Evolutionary conservation across 1,140 invertebrate genomes (phyloP).

Genomic region (Drosophila ananassae): DNA sequence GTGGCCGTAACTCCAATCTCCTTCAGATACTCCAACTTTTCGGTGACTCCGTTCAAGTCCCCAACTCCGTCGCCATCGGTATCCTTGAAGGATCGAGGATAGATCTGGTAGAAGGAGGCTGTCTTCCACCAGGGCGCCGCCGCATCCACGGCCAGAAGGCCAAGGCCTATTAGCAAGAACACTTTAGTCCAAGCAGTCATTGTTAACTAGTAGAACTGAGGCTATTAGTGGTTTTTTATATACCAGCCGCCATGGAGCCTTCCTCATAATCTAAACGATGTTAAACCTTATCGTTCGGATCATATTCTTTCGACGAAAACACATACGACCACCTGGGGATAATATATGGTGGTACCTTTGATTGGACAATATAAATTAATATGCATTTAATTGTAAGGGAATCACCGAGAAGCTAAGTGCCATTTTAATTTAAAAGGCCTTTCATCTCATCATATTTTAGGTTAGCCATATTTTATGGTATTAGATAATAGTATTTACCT

Average conservation of each 20-base stretch:
- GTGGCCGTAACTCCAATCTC: conserved; percentile 86
- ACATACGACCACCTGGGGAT: conserved; percentile 30
- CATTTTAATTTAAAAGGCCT: background rate
- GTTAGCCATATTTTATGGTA: background rate
- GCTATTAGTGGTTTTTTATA: conserved; percentile 50
- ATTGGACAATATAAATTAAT: conserved; percentile 1
- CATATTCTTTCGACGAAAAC: conserved; percentile 15
- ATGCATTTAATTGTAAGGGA: background rate
- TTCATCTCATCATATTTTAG: no score
- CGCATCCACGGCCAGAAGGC: conserved; percentile 53
- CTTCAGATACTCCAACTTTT: conserved; percentile 85
- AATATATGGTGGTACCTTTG: conserved; percentile 46
- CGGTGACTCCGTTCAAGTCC: conserved; percentile 86
- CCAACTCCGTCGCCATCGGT: conserved; percentile 88
- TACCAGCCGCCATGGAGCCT: conserved; percentile 29
- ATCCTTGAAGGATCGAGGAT: conserved; percentile 89
- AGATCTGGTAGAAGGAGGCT: conserved; percentile 89
- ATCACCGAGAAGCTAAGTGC: background rate
- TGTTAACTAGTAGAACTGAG: conserved; percentile 39
- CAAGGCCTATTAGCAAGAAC: conserved; percentile 47
- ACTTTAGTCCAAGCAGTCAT: conserved; percentile 57
- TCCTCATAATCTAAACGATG: conserved; percentile 53
- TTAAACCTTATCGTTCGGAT: conserved; percentile 53
- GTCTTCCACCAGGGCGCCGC: conserved; percentile 88
- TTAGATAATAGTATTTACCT: conserved; percentile 10